phyloP scores from a whole-genome alignment of 2,888 invertebrate species.

The Brassicogethes aeneus region DNA sequence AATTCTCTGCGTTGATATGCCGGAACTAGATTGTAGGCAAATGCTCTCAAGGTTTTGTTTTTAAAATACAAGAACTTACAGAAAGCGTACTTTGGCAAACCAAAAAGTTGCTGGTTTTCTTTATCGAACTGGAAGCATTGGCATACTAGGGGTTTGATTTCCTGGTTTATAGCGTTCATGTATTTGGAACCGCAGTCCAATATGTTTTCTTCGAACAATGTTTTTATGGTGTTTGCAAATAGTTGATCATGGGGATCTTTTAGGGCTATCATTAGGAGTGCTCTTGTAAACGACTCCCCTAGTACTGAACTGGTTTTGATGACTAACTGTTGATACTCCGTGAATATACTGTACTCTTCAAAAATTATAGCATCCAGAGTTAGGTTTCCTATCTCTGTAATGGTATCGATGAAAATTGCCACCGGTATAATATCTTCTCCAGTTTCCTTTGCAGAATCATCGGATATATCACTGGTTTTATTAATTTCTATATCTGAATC shows the following conservation, averaged over 20 bases:
- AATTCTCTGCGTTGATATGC: conserved; percentile 48
- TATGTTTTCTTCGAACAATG: conserved; percentile 47
- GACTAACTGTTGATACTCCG: conserved; percentile 50
- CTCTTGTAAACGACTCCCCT: conserved; percentile 47
- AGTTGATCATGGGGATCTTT: conserved; percentile 44
- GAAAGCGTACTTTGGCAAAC: conserved; percentile 47
- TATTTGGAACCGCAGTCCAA: conserved; percentile 44
- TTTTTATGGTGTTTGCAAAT: conserved; percentile 41
- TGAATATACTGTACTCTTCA: conserved; percentile 49
- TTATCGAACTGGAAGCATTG: conserved; percentile 41
- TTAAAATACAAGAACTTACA: conserved; percentile 51
- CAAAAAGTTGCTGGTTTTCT: conserved; percentile 23
- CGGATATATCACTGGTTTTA: not conserved
- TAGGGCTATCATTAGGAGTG: conserved; percentile 46
- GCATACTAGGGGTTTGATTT: conserved; percentile 4
- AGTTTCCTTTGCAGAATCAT: not conserved
- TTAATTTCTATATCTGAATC: not conserved
- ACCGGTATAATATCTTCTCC: conserved; percentile 5
- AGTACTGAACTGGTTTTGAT: conserved; percentile 52
- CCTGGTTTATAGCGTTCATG: conserved; percentile 15
- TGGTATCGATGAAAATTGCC: conserved; percentile 13
- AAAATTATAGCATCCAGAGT: conserved; percentile 44
- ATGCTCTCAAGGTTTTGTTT: conserved; percentile 43
- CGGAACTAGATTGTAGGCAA: conserved; percentile 47
- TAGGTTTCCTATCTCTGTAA: conserved; percentile 13